A percentile compares a stretch with the other conserved stretches of the same genome.
Conservation (phyloP, 1,140 invertebrate genomes). For the Coenobita brevimanus region DNA sequence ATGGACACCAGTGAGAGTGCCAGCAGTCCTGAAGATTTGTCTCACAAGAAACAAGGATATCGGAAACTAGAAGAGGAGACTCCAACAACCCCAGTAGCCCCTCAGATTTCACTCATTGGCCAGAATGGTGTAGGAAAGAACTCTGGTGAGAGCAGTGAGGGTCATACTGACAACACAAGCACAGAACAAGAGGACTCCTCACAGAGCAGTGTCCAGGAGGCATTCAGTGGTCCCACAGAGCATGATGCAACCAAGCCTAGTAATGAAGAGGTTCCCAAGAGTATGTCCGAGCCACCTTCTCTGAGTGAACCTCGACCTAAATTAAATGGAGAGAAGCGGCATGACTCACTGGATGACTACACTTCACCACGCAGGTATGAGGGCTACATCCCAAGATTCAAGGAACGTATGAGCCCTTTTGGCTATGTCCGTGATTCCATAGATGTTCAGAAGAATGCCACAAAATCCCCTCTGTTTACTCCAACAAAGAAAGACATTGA, state of each 20-base stretch:
- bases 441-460: constrained; percentile 78
- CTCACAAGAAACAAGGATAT: constrained; percentile 39
- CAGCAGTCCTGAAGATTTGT: constrained; percentile 70
- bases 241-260: not conserved
- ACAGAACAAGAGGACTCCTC: constrained; percentile 33
- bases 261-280: constrained; percentile 5
- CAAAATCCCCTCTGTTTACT: constrained; percentile 61
- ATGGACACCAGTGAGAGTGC: constrained; percentile 77
- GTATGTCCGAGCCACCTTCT: constrained; percentile 49
- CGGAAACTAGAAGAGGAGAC: constrained; percentile 48
- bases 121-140: not conserved
- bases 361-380: constrained; percentile 74
- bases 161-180: constrained; percentile 29
- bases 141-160: not conserved
- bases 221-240: not conserved
- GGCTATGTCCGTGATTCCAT: constrained; percentile 82
- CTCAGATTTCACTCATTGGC: constrained; percentile 45
- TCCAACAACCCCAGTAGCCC: constrained; percentile 41
- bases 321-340: constrained; percentile 42
- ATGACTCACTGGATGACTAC: constrained; percentile 48
- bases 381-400: constrained; percentile 81
- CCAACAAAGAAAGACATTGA: constrained; percentile 32
- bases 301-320: constrained; percentile 13
- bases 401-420: constrained; percentile 83
- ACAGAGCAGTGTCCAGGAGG: constrained; percentile 55